phyloP scores from a whole-genome alignment of 2,797 vertebrate species.

The Acanthopagrus latus region DNA sequence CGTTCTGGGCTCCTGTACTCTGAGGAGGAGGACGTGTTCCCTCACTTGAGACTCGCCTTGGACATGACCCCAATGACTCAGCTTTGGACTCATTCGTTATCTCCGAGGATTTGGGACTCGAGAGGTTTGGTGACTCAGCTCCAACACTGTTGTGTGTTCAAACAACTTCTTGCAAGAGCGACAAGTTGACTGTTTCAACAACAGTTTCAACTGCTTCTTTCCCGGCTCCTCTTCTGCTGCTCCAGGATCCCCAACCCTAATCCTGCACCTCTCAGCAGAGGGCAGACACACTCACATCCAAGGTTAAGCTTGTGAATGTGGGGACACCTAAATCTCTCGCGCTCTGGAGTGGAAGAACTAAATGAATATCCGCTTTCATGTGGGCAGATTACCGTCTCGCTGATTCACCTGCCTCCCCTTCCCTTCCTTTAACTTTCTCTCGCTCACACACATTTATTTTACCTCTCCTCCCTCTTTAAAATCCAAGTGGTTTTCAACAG shows the following conservation, averaged over 20 bases:
- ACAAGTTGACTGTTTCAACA: background rate
- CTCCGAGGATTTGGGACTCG: slow-evolving; percentile 8
- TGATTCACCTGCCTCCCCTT: slow-evolving; percentile 21
- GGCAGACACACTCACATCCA: slow-evolving; percentile 51
- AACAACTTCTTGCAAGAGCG: slow-evolving; percentile 13
- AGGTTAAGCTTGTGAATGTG: slow-evolving; percentile 66
- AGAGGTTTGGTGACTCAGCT: slow-evolving; percentile 29
- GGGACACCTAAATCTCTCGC: slow-evolving; percentile 54
- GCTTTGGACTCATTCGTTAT: slow-evolving; percentile 3
- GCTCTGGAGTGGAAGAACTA: slow-evolving; percentile 36
- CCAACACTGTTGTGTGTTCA: background rate
- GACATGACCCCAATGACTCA: slow-evolving; percentile 22
- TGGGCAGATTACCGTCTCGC: slow-evolving; percentile 39
- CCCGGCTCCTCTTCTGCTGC: slow-evolving; percentile 7
- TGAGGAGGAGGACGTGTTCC: too few species aligned
- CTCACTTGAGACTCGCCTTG: slow-evolving; percentile 8
- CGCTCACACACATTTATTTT: slow-evolving; percentile 9
- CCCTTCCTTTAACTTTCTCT: slow-evolving; percentile 3
- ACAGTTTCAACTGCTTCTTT: background rate
- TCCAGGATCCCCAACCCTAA: slow-evolving; percentile 56
- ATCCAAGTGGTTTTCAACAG: slow-evolving; percentile 30
- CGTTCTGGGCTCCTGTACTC: too few species aligned
- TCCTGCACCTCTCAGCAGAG: slow-evolving; percentile 63
- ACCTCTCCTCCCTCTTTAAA: slow-evolving; percentile 29
- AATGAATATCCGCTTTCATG: slow-evolving; percentile 42